Evolutionary conservation across 2,113 vertebrate genomes (phyloP).

Genomic region (Morone saxatilis): DNA sequence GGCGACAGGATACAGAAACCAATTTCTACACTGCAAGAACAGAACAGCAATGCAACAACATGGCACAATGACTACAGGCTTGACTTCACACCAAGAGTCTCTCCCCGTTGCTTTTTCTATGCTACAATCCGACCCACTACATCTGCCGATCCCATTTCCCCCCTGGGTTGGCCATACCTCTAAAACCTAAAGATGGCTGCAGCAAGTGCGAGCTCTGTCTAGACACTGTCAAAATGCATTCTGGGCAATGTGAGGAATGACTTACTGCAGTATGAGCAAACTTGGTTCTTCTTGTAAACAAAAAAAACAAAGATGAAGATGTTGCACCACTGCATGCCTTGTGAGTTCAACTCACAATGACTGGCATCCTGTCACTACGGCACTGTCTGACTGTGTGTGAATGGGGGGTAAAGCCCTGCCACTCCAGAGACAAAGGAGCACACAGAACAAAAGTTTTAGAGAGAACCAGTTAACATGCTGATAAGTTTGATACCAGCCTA

Average conservation of each 20-base stretch:
- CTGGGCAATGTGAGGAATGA: not conserved
- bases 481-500: too few relatives aligned
- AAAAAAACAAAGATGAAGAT: not conserved
- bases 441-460: too few relatives aligned
- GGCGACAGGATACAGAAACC: not conserved
- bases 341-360: too few relatives aligned
- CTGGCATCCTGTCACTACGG: too few relatives aligned
- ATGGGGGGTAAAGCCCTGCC: too few relatives aligned
- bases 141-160: too few relatives aligned
- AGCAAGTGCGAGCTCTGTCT: not conserved
- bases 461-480: too few relatives aligned
- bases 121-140: not conserved
- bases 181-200: not conserved
- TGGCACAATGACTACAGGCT: too few relatives aligned
- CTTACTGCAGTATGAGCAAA: not conserved
- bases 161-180: not conserved
- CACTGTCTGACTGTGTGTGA: too few relatives aligned
- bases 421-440: too few relatives aligned
- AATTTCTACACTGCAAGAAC: not conserved
- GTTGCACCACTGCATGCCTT: too few relatives aligned
- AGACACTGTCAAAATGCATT: not conserved
- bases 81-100: not conserved
- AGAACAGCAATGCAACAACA: not conserved
- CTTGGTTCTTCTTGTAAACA: not conserved
- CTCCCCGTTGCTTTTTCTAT: not conserved